Conservation (phyloP, 2,888 invertebrate genomes). For the Plebejus anna region DNA sequence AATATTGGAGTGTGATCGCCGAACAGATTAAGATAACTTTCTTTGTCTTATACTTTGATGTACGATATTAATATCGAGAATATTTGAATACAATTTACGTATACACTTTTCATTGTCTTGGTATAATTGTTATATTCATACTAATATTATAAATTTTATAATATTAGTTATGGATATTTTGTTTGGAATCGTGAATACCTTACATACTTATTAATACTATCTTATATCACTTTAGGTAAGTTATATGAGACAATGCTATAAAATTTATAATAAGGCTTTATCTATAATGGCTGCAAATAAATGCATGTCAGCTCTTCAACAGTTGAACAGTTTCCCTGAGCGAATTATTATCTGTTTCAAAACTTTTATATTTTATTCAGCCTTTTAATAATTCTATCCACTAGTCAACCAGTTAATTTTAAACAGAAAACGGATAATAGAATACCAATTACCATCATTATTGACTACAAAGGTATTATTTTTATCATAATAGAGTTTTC, state of each 20-base stretch:
- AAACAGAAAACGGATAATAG: not conserved
- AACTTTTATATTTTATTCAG: not conserved
- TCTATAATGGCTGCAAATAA: too few species aligned
- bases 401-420: not conserved
- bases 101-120: too few species aligned
- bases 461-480: conserved; percentile 4
- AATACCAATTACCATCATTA: not conserved
- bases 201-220: too few species aligned
- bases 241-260: too few species aligned
- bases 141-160: too few species aligned
- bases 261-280: too few species aligned
- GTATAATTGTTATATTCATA: too few species aligned
- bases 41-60: not conserved
- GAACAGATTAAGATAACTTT: conserved; percentile 6
- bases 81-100: not conserved
- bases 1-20: conserved; percentile 8
- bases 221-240: too few species aligned
- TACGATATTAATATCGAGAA: not conserved
- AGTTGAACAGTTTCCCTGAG: not conserved
- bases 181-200: too few species aligned
- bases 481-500: not conserved
- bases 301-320: too few species aligned
- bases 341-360: not conserved
- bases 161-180: too few species aligned
- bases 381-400: not conserved